Conservation (phyloP, 2,113 vertebrate genomes). For the Limanda limanda region DNA sequence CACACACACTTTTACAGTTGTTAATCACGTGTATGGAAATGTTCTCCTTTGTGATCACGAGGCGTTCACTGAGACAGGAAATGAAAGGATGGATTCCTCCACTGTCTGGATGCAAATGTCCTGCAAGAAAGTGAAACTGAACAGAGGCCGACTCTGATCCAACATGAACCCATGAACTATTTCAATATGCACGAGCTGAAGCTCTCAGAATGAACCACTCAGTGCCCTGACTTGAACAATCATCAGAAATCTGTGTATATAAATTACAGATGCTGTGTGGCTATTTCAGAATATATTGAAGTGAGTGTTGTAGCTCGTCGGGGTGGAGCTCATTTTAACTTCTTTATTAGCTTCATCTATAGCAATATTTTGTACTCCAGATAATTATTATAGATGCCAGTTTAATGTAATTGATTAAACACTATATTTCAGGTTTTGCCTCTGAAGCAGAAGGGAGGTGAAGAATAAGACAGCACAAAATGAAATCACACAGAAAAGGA, state of each 20-base stretch:
- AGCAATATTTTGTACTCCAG: neutral
- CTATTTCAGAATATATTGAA: no score
- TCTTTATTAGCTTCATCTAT: neutral
- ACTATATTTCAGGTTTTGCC: no score
- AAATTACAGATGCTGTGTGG: neutral
- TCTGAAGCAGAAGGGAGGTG: no score
- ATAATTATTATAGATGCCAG: neutral
- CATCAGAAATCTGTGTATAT: neutral
- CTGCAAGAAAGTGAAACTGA: neutral
- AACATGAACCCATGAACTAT: neutral
- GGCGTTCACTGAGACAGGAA: constrained; percentile 1
- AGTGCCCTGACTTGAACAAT: neutral
- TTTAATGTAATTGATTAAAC: no score
- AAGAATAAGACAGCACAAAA: no score
- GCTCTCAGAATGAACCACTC: neutral
- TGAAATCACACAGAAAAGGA: no score
- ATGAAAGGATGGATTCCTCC: neutral
- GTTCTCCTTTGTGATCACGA: no score
- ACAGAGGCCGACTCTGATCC: neutral
- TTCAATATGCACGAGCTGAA: neutral
- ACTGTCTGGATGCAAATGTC: constrained; percentile 1
- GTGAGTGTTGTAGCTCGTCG: neutral
- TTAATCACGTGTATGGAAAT: neutral
- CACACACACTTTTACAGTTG: neutral
- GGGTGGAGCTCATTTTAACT: neutral